Base-by-base conservation (phyloP, 2,888 invertebrate species). In the Thymelicus sylvestris region DNA sequence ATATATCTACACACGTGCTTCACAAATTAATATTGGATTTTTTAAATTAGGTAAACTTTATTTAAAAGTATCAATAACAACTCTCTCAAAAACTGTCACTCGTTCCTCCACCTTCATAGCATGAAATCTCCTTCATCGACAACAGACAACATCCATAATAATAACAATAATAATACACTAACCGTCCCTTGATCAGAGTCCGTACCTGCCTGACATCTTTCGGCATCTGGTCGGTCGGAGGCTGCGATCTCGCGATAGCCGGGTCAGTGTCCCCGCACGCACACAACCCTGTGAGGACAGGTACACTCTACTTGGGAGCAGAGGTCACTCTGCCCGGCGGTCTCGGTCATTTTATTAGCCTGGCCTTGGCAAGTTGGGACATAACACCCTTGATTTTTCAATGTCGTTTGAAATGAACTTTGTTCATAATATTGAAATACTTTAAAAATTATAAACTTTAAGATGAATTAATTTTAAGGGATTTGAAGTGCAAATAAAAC, bases 151-250 rank as follows among this genome's bases (percentile, higher is more conserved):
- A 2, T 19, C 19, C 19, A 19, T 2, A 19, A 31, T 15, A n/a
- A 62, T 44, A n/a, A 44, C 5, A 61, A 31, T 48, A 12, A 19
- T 63, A 50, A 57, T n/a, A 60, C 67, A 64, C 41, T 59, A 67
- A 64, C 57, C 10, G 59, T 39, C 7, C 8, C 13, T 59, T 39
- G 19, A 60, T 65, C 74, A 48, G 75, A 88, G 78, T 90, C 73
- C 89, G 83, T 72, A 76, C 88, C 92, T 90, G 92, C 80, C 84
- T 83, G 85, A 85, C 88, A 89, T 92, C 89, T 93, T 92, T 92
- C 90, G 93, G 93, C 92, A 91, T 92, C 91, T 90, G 91, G 86
- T 87, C 90, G 92, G 92, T 92, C 91, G 92, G 92, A 92, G 93
- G 93, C 93, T 92, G 92, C 88, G 92, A 92, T 92, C 91, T 84